phyloP scores from a whole-genome alignment of 1,140 invertebrate genomes.

The Epicauta chinensis region DNA sequence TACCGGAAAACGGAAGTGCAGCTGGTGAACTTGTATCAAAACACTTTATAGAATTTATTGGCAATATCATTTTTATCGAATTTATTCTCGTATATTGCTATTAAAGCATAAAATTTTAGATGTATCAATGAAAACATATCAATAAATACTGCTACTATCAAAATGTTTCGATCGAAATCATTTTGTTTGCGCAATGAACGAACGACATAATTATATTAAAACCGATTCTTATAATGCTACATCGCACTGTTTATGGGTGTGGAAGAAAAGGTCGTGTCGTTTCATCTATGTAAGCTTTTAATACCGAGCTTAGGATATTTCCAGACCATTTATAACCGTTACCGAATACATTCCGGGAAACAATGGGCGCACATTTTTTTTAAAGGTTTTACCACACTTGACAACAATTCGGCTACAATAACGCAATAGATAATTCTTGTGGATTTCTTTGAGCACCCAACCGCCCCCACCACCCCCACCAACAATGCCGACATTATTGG shows the following conservation, averaged over 20 bases:
- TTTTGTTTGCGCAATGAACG: too few species aligned
- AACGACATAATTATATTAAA: neutral
- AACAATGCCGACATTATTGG: too few species aligned
- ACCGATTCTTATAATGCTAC: conserved; percentile 9
- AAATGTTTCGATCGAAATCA: too few species aligned
- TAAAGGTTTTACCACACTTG: neutral
- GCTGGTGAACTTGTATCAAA: neutral
- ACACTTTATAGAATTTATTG: conserved; percentile 17
- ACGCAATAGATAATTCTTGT: too few species aligned
- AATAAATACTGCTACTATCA: too few species aligned
- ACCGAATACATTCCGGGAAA: conserved; percentile 3
- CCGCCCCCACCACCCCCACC: too few species aligned
- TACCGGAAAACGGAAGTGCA: neutral
- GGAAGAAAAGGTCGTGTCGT: conserved; percentile 8
- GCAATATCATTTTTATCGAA: conserved; percentile 30
- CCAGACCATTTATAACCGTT: conserved; percentile 14
- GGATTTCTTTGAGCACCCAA: too few species aligned
- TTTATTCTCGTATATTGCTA: conserved; percentile 29
- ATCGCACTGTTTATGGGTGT: conserved; percentile 2
- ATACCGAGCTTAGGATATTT: conserved; percentile 10
- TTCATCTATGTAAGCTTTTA: conserved; percentile 12
- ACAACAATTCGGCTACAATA: too few species aligned
- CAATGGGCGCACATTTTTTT: conserved; percentile 5
- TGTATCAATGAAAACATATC: too few species aligned
- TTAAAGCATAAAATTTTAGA: neutral